Conservation (phyloP, 2,888 invertebrate genomes). For the Julus scanicus region DNA sequence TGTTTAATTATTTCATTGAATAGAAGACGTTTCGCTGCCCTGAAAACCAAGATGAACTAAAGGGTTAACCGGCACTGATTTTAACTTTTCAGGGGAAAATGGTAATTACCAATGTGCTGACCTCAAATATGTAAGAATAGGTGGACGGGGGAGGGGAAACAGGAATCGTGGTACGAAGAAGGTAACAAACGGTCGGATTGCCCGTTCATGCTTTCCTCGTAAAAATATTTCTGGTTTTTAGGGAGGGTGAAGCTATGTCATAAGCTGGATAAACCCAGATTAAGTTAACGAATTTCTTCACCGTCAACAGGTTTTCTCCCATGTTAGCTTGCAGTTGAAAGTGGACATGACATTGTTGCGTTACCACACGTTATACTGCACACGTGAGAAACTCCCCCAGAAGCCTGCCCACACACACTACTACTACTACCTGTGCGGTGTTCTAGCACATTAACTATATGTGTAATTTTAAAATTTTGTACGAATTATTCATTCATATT, state of each 20-base stretch:
- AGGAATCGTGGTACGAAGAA: background rate
- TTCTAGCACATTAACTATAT: no score
- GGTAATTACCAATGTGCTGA: constrained; percentile 27
- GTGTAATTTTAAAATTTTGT: no score
- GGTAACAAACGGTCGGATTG: background rate
- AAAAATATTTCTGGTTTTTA: constrained; percentile 12
- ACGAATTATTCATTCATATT: no score
- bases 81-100: background rate
- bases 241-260: background rate
- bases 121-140: background rate
- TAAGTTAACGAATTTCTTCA: background rate
- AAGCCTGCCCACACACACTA: background rate
- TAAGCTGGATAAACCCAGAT: background rate
- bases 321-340: background rate
- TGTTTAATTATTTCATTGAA: background rate
- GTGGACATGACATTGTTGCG: constrained; percentile 19
- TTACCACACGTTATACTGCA: background rate
- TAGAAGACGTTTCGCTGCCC: background rate
- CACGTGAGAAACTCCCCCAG: background rate
- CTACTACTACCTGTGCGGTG: no score
- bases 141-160: constrained; percentile 25
- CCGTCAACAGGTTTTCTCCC: constrained; percentile 8
- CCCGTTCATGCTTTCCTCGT: constrained; percentile 4
- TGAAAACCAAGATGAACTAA: background rate
- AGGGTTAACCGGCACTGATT: background rate